Evolutionary conservation across 2,113 vertebrate species (phyloP), one percentile per base, ranked within the genome.

Genomic region (Microcebus tavaratra): DNA sequence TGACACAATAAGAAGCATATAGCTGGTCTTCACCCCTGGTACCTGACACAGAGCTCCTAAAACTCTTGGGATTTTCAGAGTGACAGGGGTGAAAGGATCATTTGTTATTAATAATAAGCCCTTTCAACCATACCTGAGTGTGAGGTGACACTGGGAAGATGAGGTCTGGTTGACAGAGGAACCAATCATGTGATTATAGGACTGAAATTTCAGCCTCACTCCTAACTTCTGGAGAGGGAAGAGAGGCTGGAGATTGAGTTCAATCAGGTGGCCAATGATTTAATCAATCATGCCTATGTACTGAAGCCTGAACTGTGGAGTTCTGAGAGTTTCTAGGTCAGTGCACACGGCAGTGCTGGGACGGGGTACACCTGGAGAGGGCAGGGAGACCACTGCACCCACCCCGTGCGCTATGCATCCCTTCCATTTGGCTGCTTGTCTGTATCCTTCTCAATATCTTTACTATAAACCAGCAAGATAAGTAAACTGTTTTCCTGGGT

Each of bases 331-430:
- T 42, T 48, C 25, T 63, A 45, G 29, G 3, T n/a, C 42, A 45
- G 8, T 50, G 68, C 15, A 57, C 9, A 42, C 2, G 14, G 6
- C 34, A 23, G 31, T 11, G 25, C 15, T 63, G 23, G 55, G 45
- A 34, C 5, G 17, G 4, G 5, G 23, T 7, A 17, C 7, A 5
- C 27, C 27, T 3, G 4, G 57, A 63, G 42, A 42, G 23, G 7
- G 12, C 11, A 3, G 17, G 12, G 21, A 3, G 42, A 31, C 12
- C 23, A 15, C 45, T 17, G 4, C 21, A 8, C 5, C 11, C 3
- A 0, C 25, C 6, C 57, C 11, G 67, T 42, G 25, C 9, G 21
- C 31, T 48, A 20, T 3, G 18, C 2, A 13, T n/a, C 1, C 76
- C 82, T 55, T 68, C 6, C 45, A 67, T 20, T 67, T 23, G 17